These are phyloP conservation scores for Magallana ariakensis DNA, from an alignment of 1,140 invertebrate genomes.

Conservation along the genomic window DNA sequence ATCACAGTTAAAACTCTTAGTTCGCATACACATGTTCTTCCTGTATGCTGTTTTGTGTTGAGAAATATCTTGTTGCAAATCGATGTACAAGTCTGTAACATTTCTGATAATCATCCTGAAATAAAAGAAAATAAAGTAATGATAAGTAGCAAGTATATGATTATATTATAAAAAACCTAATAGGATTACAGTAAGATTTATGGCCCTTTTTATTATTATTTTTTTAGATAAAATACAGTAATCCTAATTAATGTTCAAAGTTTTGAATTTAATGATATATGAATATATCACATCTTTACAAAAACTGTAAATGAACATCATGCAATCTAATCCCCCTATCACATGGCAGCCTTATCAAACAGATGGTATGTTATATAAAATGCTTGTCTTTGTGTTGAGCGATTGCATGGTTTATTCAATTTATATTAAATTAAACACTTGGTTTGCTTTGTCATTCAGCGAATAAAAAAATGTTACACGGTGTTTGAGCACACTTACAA, in stretches of 20 bases:
- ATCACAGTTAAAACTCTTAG: not conserved
- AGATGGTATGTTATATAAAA: too few species aligned
- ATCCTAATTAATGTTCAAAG: not conserved
- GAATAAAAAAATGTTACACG: not conserved
- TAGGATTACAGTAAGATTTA: not conserved
- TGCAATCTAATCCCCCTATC: too few species aligned
- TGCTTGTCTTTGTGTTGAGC: too few species aligned
- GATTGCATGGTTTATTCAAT: too few species aligned
- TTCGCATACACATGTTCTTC: not conserved
- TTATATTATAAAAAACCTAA: not conserved
- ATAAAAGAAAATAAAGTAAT: not conserved
- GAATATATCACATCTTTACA: too few species aligned
- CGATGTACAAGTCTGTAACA: not conserved
- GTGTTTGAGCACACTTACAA: not conserved
- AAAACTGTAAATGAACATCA: too few species aligned
- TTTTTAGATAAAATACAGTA: too few species aligned
- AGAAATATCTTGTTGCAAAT: not conserved
- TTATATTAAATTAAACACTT: not conserved
- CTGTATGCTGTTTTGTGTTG: not conserved
- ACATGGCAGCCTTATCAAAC: too few species aligned
- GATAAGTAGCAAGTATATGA: not conserved
- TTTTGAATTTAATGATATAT: too few species aligned
- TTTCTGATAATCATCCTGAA: not conserved
- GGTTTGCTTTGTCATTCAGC: not conserved
- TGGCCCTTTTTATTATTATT: not conserved